Base-by-base conservation (phyloP, 2,888 invertebrate genomes). In the Lumbricus terrestris region DNA sequence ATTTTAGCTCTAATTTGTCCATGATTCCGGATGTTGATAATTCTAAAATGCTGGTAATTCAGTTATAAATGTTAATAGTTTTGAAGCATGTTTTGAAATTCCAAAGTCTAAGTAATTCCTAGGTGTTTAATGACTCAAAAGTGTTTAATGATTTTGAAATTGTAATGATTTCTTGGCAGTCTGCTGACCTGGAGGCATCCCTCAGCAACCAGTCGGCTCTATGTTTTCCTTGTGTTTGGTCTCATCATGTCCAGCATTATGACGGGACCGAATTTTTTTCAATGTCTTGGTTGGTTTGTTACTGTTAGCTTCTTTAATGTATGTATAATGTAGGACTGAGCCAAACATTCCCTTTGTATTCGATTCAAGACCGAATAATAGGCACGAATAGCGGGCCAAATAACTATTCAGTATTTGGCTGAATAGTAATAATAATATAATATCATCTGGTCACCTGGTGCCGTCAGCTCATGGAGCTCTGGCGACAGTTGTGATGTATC, bases 101-200 rank as follows among this genome's bases (percentile, higher is more conserved):
- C 11, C 29, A 54, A 18, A 47, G 54, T 29, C 5, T 69, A n/a
- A 69, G n/a, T n/a, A 69, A 69, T 69, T 69, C 69, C n/a, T n/a
- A 8, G n/a, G 29, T n/a, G n/a, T 69, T 69, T 69, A 47, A 69
- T 69, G n/a, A n/a, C 5, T 69, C n/a, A 11, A n/a, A 69, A n/a
- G 69, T n/a, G 13, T n/a, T 23, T 69, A 69, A 69, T 29, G n/a
- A 69, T 69, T 69, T 69, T n/a, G 69, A n/a, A 13, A 4, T 69
- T 29, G 5, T 37, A 29, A 88, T 34, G 88, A 88, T 37, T 89
- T 85, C n/a, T 90, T 90, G 93, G 16, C 92, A 95, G 95, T 92
- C 92, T 95, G 88, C 92, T 95, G 89, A 94, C 93, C 6, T 95
- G 95, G 95, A 93, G 94, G 89, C 93, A 94, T 69, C 93, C 93